Percentiles rank a stretch among this genome's conserved stretches.
phyloP scores from a whole-genome alignment of 1,140 invertebrate genomes.

The Aphaenogaster rudis region DNA sequence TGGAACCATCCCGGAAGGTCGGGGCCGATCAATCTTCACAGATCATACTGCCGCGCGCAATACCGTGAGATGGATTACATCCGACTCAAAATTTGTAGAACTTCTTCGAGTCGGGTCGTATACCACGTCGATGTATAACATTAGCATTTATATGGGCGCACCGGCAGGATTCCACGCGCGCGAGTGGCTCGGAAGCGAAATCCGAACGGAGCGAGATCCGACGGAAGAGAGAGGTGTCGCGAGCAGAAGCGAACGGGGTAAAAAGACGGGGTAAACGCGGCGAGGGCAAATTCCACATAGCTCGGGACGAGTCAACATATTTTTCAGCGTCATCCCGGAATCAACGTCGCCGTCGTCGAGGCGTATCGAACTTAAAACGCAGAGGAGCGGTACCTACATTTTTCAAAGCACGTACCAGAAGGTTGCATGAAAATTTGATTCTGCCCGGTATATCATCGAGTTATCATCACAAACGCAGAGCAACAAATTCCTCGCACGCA shows the following conservation, averaged over 20 bases:
- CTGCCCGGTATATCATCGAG: slow-evolving; percentile 23
- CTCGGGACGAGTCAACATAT: slow-evolving; percentile 38
- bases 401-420: slow-evolving; percentile 26
- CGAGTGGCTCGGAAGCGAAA: slow-evolving; percentile 62
- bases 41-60: slow-evolving; percentile 39
- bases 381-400: not conserved
- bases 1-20: slow-evolving; percentile 23
- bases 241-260: slow-evolving; percentile 62
- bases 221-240: slow-evolving; percentile 69
- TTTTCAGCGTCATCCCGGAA: slow-evolving; percentile 67
- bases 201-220: slow-evolving; percentile 60
- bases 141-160: slow-evolving; percentile 70
- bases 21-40: slow-evolving; percentile 48
- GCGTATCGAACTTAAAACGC: slow-evolving; percentile 10
- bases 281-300: slow-evolving; percentile 40
- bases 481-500: slow-evolving; percentile 22
- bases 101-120: slow-evolving; percentile 38
- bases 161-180: slow-evolving; percentile 9
- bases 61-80: slow-evolving; percentile 61
- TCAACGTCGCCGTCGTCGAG: slow-evolving; percentile 23
- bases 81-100: slow-evolving; percentile 55
- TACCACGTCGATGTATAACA: slow-evolving; percentile 51
- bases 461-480: not conserved
- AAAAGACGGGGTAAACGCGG: slow-evolving; percentile 47
- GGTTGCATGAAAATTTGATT: slow-evolving; percentile 46